Evolutionary conservation across 2,797 vertebrate genomes (phyloP).

Genomic region (Numenius phaeopus): DNA sequence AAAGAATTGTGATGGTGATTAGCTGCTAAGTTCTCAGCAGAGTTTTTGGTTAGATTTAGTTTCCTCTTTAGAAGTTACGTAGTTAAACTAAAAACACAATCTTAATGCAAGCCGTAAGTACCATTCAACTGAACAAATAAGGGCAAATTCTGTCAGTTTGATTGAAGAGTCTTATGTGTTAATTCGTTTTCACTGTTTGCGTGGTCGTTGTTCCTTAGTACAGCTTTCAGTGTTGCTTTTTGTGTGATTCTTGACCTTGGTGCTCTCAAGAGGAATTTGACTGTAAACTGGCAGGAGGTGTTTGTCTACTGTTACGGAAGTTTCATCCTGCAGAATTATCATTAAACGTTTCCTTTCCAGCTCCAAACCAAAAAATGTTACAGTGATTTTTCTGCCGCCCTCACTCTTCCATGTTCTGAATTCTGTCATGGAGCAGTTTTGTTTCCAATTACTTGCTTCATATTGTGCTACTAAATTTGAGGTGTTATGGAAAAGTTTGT

Average conservation of each 20-base stretch:
- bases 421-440: background rate
- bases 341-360: background rate
- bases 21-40: background rate
- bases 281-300: background rate
- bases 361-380: background rate
- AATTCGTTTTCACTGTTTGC: background rate
- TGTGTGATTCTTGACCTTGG: background rate
- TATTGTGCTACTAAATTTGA: background rate
- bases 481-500: background rate
- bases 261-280: background rate
- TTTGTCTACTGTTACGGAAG: background rate
- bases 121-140: background rate
- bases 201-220: background rate
- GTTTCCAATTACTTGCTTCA: background rate
- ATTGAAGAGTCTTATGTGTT: background rate
- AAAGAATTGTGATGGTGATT: background rate
- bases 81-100: background rate
- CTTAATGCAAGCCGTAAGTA: background rate
- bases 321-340: background rate
- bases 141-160: background rate
- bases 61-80: background rate
- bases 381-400: background rate
- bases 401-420: background rate
- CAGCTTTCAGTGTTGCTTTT: background rate
- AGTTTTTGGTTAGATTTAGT: background rate